Evolutionary conservation across 2,113 vertebrate genomes (phyloP), one percentile per base, ranked within the genome.

Genomic region (Lophotis ruficrista): DNA sequence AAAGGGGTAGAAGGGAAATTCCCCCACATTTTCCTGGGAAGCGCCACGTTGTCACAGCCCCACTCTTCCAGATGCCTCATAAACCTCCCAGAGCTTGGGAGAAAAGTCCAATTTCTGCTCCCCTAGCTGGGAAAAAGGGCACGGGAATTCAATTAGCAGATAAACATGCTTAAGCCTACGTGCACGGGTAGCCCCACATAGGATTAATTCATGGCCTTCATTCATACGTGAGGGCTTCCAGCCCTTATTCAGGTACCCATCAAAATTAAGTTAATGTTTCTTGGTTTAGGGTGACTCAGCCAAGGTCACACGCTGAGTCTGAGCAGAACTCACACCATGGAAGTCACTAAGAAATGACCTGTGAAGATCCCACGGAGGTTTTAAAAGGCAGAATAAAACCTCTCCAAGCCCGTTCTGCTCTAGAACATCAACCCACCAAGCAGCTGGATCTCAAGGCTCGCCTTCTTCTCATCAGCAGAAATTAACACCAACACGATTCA

Each of bases 31-130:
- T 58, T 76, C 54, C 57, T 38, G 8, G 18, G 51, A 92, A 93
- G 41, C 41, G 69, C 72, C 58, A 61, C 0, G 0, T 19, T 47
- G 9, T 17, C 53, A 28, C 51, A 91, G 35, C 28, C 27, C 25
- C 10, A 0, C 19, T n/a, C 14, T 77, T 60, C 54, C 72, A 72
- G 20, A 7, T 51, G 35, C 11, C 37, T 58, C 48, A 47, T 12
- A 83, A 66, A 62, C 14, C 30, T 68, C 43, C 16, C 12, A 64
- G 38, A 54, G 23, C 33, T 14, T 60, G 62, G 64, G 11, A 83
- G 27, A 41, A 69, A 61, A 50, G 14, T 15, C 30, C 22, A 21
- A 37, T 9, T 30, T 64, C 54, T 80, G 31, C 43, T 82, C 31
- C 9, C 6, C 8, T 2, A 43, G 11, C 0, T 45, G 27, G 35